phyloP scores from a whole-genome alignment of 2,113 vertebrate species.

The Danionella cerebrum region DNA sequence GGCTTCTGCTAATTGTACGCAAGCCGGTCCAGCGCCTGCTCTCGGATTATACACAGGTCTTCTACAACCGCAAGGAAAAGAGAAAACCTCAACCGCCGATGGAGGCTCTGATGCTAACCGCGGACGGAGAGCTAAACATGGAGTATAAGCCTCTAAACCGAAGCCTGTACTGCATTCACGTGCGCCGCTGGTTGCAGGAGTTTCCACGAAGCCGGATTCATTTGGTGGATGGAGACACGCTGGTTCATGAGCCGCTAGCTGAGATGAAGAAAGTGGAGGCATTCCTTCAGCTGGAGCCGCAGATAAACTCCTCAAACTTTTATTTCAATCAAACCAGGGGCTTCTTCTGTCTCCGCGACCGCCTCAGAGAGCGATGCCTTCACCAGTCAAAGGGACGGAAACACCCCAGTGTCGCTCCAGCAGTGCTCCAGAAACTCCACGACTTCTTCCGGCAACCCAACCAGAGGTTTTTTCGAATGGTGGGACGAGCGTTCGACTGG shows the following conservation, averaged over 20 bases:
- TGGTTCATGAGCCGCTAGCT: conserved; percentile 85
- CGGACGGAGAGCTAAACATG: conserved; percentile 78
- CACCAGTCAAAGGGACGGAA: conserved; percentile 91
- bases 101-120: conserved; percentile 76
- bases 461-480: conserved; percentile 85
- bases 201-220: conserved; percentile 80
- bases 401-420: conserved; percentile 76
- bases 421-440: conserved; percentile 79
- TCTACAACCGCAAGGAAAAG: conserved; percentile 90
- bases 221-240: conserved; percentile 85
- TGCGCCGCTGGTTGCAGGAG: conserved; percentile 86
- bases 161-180: conserved; percentile 84
- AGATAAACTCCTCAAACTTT: conserved; percentile 89
- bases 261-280: conserved; percentile 88
- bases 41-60: conserved; percentile 95
- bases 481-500: conserved; percentile 91
- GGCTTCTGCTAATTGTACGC: conserved; percentile 87
- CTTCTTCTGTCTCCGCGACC: conserved; percentile 88
- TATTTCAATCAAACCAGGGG: conserved; percentile 97
- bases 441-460: conserved; percentile 90
- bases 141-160: conserved; percentile 95
- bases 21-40: conserved; percentile 89
- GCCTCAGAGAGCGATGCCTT: conserved; percentile 82
- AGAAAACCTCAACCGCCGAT: conserved; percentile 86
- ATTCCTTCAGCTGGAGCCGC: conserved; percentile 80